Base-by-base conservation (phyloP, 2,113 vertebrate species). In the Sturnira hondurensis region DNA sequence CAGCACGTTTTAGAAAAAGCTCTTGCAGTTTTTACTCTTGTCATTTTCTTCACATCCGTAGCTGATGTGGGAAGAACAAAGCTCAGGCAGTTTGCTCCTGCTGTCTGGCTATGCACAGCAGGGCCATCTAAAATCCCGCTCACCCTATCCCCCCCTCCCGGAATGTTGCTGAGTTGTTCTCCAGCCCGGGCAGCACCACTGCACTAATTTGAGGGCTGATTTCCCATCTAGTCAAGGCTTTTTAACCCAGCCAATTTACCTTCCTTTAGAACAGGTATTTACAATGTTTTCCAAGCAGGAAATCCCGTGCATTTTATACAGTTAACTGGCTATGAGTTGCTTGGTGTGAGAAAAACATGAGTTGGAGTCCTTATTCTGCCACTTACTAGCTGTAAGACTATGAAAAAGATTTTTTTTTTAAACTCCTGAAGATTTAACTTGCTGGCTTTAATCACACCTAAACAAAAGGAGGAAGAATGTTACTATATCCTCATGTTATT, bases 11-110 rank as follows among this genome's bases (percentile, higher is more conserved):
- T 87, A 92, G 86, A 78, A 92, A 81, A 24, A 80, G 68, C 54
- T 76, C 56, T 96, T 96, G 43, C 54, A 91, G 84, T 91, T 96
- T 96, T 77, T 68, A 11, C 89, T 95, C 93, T 94, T 96, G 78
- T 96, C 89, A 89, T 92, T 93, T 97, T 97, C 68, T 96, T 97
- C 88, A 88, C 85, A 80, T 97, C 85, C 96, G 88, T 80, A 95
- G 80, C 92, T 91, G 96, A 95, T 82, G 65, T 4, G 41, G 58
- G 54, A 90, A 90, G 31, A 94, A 97, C 80, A 98, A 97, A 97
- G 36, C 56, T 81, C 43, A 96, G 17, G 26, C 22, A 93, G 92
- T 97, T 97, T 92, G 87, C 82, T 97, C 52, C 94, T 71, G 6
- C 31, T 95, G 0, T 28, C 58, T 45, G 89, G 31, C 38, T 54